These are phyloP conservation scores for Micronycteris hirsuta DNA, from an alignment of 2,113 vertebrate genomes.

Conservation along the genomic window DNA sequence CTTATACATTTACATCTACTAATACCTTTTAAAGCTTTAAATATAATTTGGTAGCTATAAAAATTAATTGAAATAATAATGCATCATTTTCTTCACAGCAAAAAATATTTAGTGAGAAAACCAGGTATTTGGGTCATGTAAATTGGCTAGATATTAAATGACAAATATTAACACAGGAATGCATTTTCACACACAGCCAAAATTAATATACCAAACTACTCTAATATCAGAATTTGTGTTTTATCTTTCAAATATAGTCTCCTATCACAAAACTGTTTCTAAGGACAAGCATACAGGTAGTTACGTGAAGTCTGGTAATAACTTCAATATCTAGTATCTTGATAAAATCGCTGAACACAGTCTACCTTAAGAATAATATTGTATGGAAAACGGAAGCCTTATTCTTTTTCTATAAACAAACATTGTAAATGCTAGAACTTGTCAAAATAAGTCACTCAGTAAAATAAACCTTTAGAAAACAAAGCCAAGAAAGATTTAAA, in stretches of 20 bases:
- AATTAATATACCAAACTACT: background rate
- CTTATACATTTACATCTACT: background rate
- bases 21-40: constrained; percentile 5
- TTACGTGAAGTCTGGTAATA: background rate
- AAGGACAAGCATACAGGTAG: background rate
- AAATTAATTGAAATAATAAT: background rate
- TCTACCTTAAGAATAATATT: background rate
- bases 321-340: background rate
- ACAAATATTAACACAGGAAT: background rate
- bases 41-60: background rate
- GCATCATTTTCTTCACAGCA: background rate
- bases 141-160: background rate
- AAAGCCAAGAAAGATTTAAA: background rate
- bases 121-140: background rate
- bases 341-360: background rate
- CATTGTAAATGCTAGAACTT: background rate
- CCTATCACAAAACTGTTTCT: background rate
- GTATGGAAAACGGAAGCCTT: background rate
- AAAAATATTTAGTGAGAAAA: background rate
- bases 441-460: background rate
- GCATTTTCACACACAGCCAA: background rate
- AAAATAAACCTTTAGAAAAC: background rate
- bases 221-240: background rate
- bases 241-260: background rate
- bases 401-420: background rate